Evolutionary conservation across 2,888 invertebrate species (phyloP).

Genomic region (Parnassius orleans): DNA sequence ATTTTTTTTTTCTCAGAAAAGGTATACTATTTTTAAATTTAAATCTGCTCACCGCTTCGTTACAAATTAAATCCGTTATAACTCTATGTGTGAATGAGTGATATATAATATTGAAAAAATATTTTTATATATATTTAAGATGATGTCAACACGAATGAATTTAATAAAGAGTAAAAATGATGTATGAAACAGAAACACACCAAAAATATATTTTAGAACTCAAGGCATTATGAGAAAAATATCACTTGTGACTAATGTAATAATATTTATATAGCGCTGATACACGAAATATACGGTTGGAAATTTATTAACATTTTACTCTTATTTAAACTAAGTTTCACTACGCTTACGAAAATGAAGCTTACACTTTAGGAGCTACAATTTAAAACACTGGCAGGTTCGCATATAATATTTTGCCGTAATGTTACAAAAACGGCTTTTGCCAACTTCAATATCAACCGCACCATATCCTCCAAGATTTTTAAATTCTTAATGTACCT

Average conservation of each 20-base stretch:
- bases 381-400: constrained; percentile 35
- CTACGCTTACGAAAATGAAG: constrained; percentile 40
- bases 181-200: no score
- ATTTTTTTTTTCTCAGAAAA: no score
- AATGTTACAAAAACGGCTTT: constrained; percentile 36
- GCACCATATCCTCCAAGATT: constrained; percentile 34
- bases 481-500: constrained; percentile 42
- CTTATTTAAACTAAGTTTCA: constrained; percentile 46
- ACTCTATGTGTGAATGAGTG: no score
- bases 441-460: constrained; percentile 41
- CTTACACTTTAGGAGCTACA: constrained; percentile 38
- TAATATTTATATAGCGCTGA: no score
- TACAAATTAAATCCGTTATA: no score
- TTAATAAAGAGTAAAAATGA: no score
- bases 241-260: constrained; percentile 28
- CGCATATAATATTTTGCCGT: constrained; percentile 34
- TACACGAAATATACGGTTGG: constrained; percentile 29
- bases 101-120: no score
- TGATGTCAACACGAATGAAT: no score
- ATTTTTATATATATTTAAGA: no score
- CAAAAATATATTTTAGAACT: no score
- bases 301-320: constrained; percentile 40
- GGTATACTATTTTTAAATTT: no score
- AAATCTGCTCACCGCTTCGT: no score
- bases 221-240: neutral